Evolutionary conservation across 1,140 invertebrate genomes (phyloP).

Genomic region (Zaprionus davidi): DNA sequence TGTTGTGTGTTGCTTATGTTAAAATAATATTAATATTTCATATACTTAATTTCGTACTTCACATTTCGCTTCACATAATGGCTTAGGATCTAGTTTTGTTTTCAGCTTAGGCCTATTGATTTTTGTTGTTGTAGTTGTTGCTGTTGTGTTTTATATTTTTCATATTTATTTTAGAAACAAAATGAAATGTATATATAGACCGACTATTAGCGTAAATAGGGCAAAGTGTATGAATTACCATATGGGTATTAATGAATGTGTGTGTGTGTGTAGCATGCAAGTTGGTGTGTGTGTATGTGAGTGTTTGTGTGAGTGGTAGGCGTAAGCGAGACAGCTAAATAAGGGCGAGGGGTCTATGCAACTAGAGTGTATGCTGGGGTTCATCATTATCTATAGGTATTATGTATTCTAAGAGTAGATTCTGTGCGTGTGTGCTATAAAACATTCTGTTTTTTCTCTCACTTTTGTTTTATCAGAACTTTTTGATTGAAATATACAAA

Average conservation of each 20-base stretch:
- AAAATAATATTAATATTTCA: constrained; percentile 43
- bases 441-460: background rate
- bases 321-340: constrained; percentile 39
- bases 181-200: constrained; percentile 54
- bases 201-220: constrained; percentile 60
- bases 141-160: constrained; percentile 43
- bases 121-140: constrained; percentile 22
- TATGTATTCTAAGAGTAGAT: background rate
- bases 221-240: constrained; percentile 47
- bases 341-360: background rate
- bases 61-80: constrained; percentile 58
- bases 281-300: constrained; percentile 9
- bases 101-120: constrained; percentile 22
- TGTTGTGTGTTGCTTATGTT: constrained; percentile 8
- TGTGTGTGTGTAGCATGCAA: constrained; percentile 5
- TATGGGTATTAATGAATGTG: constrained; percentile 10
- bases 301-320: constrained; percentile 13
- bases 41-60: constrained; percentile 70
- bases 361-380: constrained; percentile 1
- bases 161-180: constrained; percentile 76
- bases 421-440: constrained; percentile 2
- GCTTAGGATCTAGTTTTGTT: constrained; percentile 31
- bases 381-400: background rate
- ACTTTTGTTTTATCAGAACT: background rate
- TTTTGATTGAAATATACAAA: constrained; percentile 9